A percentile compares a stretch with the other conserved stretches of the same genome.
phyloP scores from a whole-genome alignment of 2,797 vertebrate species.

The Hozukius guyotensis region DNA sequence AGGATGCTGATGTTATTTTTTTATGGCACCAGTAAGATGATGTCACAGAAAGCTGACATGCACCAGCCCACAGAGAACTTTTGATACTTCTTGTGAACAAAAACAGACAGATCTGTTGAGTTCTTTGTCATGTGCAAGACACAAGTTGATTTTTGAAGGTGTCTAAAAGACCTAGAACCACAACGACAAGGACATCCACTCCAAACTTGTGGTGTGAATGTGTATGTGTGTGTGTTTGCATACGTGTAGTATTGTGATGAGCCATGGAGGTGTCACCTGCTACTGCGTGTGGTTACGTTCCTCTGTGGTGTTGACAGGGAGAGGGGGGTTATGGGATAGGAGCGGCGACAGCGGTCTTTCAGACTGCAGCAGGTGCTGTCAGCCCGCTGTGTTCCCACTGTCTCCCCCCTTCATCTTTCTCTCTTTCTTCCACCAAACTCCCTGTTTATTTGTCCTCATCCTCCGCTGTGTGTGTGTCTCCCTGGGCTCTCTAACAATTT shows the following conservation, averaged over 20 bases:
- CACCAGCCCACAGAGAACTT: not conserved
- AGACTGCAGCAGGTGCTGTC: slow-evolving; percentile 68
- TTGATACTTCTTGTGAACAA: not conserved
- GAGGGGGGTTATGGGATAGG: slow-evolving; percentile 46
- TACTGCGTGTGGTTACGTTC: slow-evolving; percentile 29
- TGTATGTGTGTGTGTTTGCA: slow-evolving; percentile 20
- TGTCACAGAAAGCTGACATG: slow-evolving; percentile 32
- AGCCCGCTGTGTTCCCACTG: slow-evolving; percentile 30
- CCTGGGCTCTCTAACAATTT: not conserved
- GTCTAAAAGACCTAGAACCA: not conserved
- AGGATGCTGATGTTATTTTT: slow-evolving; percentile 22
- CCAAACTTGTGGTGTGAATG: not conserved
- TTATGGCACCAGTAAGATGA: slow-evolving; percentile 7
- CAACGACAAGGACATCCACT: slow-evolving; percentile 20
- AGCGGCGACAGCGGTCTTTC: slow-evolving; percentile 54
- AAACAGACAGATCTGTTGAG: not conserved
- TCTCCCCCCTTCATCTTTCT: slow-evolving; percentile 32
- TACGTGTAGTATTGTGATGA: slow-evolving; percentile 37
- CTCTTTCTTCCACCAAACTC: not conserved
- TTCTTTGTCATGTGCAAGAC: not conserved
- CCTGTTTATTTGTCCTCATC: not conserved
- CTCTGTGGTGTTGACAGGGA: slow-evolving; percentile 63
- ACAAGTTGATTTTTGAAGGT: not conserved
- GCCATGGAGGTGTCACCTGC: slow-evolving; percentile 56
- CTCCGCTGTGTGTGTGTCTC: not conserved